Percentiles rank a stretch among this genome's conserved stretches.
phyloP scores from a whole-genome alignment of 2,797 vertebrate genomes.

The Poecilia picta region DNA sequence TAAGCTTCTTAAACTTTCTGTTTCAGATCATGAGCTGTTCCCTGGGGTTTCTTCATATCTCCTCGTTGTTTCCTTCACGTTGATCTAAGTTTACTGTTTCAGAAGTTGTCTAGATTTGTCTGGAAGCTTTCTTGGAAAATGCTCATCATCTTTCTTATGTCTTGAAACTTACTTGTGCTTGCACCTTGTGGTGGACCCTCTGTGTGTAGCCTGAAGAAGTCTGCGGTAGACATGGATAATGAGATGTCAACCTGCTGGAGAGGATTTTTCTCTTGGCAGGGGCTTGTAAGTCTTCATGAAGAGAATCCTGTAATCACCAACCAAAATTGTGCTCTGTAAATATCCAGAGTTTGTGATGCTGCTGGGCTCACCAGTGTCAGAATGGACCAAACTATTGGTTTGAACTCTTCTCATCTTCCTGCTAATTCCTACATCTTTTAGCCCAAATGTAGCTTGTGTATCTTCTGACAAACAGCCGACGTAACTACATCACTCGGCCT shows the following conservation, averaged over 20 bases:
- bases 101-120: neutral
- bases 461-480: neutral
- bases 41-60: neutral
- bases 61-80: too few species aligned
- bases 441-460: neutral
- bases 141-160: neutral
- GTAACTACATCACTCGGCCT: neutral
- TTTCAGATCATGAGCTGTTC: neutral
- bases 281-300: neutral
- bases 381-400: slow-evolving; percentile 4
- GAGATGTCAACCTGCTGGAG: slow-evolving; percentile 8
- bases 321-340: neutral
- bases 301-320: neutral
- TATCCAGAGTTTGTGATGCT: neutral
- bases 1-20: neutral
- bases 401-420: neutral
- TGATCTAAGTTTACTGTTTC: neutral
- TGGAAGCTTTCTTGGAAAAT: neutral
- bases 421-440: neutral
- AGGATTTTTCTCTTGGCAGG: slow-evolving; percentile 1
- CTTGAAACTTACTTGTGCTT: neutral
- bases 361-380: neutral
- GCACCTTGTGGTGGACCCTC: neutral
- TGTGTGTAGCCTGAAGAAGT: neutral
- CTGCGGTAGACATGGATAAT: neutral